Percentiles rank a stretch among this genome's conserved stretches.
Evolutionary conservation across 2,888 invertebrate species (phyloP).

Genomic region (Dugesia japonica): DNA sequence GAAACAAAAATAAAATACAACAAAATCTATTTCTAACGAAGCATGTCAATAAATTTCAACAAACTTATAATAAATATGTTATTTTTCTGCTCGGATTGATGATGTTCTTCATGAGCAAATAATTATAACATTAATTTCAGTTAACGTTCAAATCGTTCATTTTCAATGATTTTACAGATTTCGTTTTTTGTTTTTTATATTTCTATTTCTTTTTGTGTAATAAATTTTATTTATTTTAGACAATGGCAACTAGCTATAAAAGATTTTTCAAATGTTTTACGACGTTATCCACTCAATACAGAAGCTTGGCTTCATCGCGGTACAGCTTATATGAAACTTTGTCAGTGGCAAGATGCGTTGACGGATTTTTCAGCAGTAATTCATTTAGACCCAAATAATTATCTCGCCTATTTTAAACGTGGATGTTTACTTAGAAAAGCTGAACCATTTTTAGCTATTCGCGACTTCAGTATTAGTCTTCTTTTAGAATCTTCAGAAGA

Average conservation of each 20-base stretch:
- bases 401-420: constrained; percentile 45
- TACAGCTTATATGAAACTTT: constrained; percentile 41
- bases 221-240: too few relatives aligned
- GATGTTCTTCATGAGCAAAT: too few relatives aligned
- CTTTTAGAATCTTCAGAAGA: constrained; percentile 43
- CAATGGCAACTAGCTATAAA: constrained; percentile 44
- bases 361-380: constrained; percentile 46
- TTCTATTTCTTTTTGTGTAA: too few relatives aligned
- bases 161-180: too few relatives aligned
- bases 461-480: constrained; percentile 46
- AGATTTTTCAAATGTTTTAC: constrained; percentile 45
- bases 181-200: too few relatives aligned
- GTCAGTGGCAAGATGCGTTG: constrained; percentile 43
- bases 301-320: constrained; percentile 43
- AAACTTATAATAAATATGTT: too few relatives aligned
- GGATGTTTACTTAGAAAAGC: constrained; percentile 46
- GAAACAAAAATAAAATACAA: too few relatives aligned
- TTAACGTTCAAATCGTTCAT: too few relatives aligned
- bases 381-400: constrained; percentile 44
- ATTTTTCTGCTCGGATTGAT: too few relatives aligned
- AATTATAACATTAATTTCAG: too few relatives aligned
- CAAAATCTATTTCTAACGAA: too few relatives aligned
- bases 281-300: constrained; percentile 41
- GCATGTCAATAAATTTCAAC: too few relatives aligned
- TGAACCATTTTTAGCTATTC: constrained; percentile 44